Conservation (phyloP, 2,113 vertebrate species). For the Nasalis larvatus region DNA sequence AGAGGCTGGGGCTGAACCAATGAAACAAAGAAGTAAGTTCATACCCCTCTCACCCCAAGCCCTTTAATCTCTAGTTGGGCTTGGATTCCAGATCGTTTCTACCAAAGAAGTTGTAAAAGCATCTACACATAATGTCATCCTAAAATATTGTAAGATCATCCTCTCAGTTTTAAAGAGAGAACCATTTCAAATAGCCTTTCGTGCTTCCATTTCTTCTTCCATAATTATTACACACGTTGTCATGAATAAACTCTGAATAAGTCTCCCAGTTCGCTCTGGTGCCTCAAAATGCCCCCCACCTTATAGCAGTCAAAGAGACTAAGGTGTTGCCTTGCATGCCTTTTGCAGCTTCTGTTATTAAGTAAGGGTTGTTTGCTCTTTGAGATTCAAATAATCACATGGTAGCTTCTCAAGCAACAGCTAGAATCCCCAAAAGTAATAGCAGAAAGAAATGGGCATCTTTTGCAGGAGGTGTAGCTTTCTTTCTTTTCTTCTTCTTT, state of each 20-base stretch:
- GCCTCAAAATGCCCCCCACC: slow-evolving; percentile 12
- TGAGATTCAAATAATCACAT: slow-evolving; percentile 36
- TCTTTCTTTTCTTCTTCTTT: slow-evolving; percentile 30
- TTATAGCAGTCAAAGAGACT: neutral
- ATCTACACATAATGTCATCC: neutral
- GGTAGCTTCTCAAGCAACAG: neutral
- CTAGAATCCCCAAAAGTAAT: slow-evolving; percentile 41
- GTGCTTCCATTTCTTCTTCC: slow-evolving; percentile 53
- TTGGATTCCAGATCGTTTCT: slow-evolving; percentile 50
- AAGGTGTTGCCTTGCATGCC: neutral
- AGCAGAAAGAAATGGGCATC: neutral
- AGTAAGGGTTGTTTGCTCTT: slow-evolving; percentile 42
- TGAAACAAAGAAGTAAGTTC: slow-evolving; percentile 72
- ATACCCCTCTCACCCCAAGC: neutral
- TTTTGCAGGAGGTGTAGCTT: slow-evolving; percentile 23
- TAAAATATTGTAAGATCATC: slow-evolving; percentile 49
- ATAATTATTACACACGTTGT: slow-evolving; percentile 51
- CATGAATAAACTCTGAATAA: slow-evolving; percentile 30
- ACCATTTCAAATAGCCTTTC: slow-evolving; percentile 42
- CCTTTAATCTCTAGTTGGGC: slow-evolving; percentile 59
- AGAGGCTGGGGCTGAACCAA: slow-evolving; percentile 56
- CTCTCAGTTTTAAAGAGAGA: slow-evolving; percentile 45
- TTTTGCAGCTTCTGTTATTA: neutral
- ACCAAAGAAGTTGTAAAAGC: slow-evolving; percentile 53
- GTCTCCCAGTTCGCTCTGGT: slow-evolving; percentile 3